phyloP scores from a whole-genome alignment of 1,140 invertebrate genomes.

The Apis cerana region DNA sequence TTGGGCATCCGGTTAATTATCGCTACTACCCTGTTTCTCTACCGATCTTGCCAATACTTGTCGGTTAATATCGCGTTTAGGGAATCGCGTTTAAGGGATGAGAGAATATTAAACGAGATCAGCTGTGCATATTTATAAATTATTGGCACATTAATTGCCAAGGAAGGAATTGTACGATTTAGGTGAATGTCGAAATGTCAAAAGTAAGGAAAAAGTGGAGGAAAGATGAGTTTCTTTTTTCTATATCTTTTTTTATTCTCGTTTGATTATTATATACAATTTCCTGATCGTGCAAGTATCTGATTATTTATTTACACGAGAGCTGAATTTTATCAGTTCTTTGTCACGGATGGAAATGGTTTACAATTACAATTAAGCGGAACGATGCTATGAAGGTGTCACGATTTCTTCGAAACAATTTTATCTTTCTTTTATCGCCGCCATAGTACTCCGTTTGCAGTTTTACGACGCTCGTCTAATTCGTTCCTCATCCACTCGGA shows the following conservation, averaged over 20 bases:
- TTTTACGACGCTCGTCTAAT: background rate
- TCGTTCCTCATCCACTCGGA: background rate
- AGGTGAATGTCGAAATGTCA: no score
- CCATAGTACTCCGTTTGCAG: background rate
- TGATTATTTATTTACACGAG: no score
- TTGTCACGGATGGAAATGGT: background rate
- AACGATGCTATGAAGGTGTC: background rate
- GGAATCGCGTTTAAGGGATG: no score
- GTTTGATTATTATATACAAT: no score
- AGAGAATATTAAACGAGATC: background rate
- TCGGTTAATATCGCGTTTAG: background rate
- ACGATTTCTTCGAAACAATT: constrained; percentile 5
- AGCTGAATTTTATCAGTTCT: background rate
- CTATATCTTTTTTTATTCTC: no score
- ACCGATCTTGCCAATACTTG: background rate
- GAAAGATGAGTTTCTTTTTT: no score
- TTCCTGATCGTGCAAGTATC: no score
- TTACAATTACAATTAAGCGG: background rate
- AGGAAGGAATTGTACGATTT: no score
- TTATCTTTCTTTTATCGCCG: constrained; percentile 3
- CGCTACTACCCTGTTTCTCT: background rate
- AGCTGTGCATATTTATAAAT: no score
- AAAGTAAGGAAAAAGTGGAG: no score
- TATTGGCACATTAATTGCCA: no score
- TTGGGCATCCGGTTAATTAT: background rate